Evolutionary conservation across 2,888 invertebrate genomes (phyloP), one percentile per base, ranked within the genome.

Genomic region (Dryadula phaetusa): DNA sequence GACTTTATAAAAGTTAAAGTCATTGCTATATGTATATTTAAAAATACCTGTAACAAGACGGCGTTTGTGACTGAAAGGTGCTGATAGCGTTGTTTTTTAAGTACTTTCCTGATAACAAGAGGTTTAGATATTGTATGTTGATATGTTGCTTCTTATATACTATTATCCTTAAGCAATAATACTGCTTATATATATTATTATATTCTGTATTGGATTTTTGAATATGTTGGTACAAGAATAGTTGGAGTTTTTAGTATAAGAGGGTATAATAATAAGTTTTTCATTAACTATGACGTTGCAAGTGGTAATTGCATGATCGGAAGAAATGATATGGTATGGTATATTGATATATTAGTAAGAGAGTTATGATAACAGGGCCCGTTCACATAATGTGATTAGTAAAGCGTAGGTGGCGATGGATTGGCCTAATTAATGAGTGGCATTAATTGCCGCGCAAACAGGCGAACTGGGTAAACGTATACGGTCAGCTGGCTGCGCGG

Each of bases 361-460:
- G 14, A 6, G 49, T 44, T 10, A 44, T 20, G 10, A 44, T 18
- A 18, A 16, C 22, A 22, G 8, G 22, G 12, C n/a, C 16, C 32
- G 16, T 16, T n/a, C 34, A 37, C 14, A 34, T 34, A 34, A 37
- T 37, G 37, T 54, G 18, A 37, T 54, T 54, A 52, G 54, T 54
- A 34, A 18, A 54, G 32, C 34, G 54, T 54, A 10, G 37, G 34
- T 34, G 37, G 54, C 54, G 54, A 54, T 20, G 54, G 54, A 54
- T 18, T 20, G 54, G 10, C 32, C 34, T 34, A 34, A 54, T 54
- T 54, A 54, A 34, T 20, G 32, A 54, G 54, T 37, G 37, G 5
- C 37, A 37, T 37, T 54, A 54, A 54, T 54, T 54, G 54, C 20
- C 34, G 20, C 3, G 20, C 54, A 37, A 54, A 37, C 54, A 52